Base-by-base conservation (phyloP, 2,888 invertebrate genomes). In the Sesia apiformis region DNA sequence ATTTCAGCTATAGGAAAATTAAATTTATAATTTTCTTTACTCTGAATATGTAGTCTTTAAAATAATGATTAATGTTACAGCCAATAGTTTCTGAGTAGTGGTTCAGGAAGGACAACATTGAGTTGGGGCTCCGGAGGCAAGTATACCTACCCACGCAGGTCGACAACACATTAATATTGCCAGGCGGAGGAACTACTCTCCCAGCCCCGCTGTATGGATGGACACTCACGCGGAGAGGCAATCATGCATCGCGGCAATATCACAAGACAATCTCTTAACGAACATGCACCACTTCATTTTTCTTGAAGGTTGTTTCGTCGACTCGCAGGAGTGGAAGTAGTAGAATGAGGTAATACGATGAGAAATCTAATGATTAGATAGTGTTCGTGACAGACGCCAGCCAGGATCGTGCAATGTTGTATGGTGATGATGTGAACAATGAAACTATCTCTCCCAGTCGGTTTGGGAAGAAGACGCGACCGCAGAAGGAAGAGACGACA, bases 401-500 rank as follows among this genome's bases (percentile, higher is more conserved):
- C 66, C 77, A 72, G 73, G 74, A 66, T 76, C 84, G 86, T 88
- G 87, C 87, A 86, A 65, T 78, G 81, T 74, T 70, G 69, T 69
- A 64, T 67, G 67, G 70, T 78, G 72, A 76, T 81, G 74, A 74
- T 72, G 73, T 76, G 78, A 80, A 68, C 69, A 65, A 80, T 77
- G 73, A 72, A 68, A 75, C 69, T 71, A 81, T 80, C 76, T 77
- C 74, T 76, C 82, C 81, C 83, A 75, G 86, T 84, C 77, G 58
- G 70, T 72, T 67, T 76, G 84, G 81, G 80, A 74, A 76, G 77
- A 78, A 78, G 74, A 78, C 73, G 65, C 76, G 66, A 76, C 76
- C 76, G 74, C 73, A 73, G 77, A 81, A 80, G 75, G 70, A 67
- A 76, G 64, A 82, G 74, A 78, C 75, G 75, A 86, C 84, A 84